Base-by-base conservation (phyloP, 2,888 invertebrate species). In the Callyntrura guangdongensis region DNA sequence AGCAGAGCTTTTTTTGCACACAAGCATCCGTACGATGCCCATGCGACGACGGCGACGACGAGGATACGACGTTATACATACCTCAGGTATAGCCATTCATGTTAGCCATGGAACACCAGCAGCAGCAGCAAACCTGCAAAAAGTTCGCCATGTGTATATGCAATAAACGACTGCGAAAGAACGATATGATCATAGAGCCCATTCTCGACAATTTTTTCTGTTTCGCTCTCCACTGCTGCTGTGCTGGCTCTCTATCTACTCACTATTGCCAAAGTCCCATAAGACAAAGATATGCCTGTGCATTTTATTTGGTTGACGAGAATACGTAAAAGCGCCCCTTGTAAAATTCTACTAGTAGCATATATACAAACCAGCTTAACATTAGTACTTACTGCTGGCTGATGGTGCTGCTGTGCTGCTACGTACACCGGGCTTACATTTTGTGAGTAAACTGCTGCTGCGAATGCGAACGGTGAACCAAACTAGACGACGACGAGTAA, bases 131-230 rank as follows among this genome's bases (percentile, higher is more conserved):
- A 49, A 56, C 22, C 22, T 77, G 49, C 53, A 53, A 77, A 77
- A 77, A n/a, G n/a, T n/a, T n/a, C n/a, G n/a, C n/a, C n/a, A n/a
- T n/a, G n/a, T n/a, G n/a, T n/a, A n/a, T n/a, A 77, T 45, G 77
- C n/a, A 53, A 22, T n/a, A 77, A 53, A 77, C 56, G 56, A 25
- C 77, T n/a, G 20, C 4, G 20, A 9, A 17, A 61, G 5, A 49
- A 14, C 74, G 53, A 77, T 77, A 77, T 77, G 53, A 77, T 77
- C 77, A 77, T 77, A n/a, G n/a, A n/a, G n/a, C 77, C 77, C 77
- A 77, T 77, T 77, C 77, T 77, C 77, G 53, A 77, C 77, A 53
- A 77, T 77, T 77, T 77, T 77, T 74, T 49, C 3, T n/a, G 12
- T 0, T 69, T 45, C 45, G 36, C 45, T 45, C 14, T 67, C 20